Base-by-base conservation (phyloP, 2,888 invertebrate genomes). In the Eubasilissa splendida region DNA sequence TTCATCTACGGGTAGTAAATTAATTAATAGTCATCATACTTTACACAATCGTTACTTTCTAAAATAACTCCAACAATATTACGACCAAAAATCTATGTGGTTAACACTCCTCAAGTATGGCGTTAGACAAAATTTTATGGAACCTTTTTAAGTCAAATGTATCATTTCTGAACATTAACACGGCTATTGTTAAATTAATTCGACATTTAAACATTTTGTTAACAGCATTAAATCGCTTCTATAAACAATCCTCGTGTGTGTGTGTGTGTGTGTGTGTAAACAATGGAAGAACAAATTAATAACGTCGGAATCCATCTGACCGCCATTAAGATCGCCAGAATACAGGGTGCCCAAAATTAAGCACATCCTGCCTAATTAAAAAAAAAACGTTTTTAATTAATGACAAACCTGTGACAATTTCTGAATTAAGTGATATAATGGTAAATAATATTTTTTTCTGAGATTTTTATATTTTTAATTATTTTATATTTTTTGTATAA, bases 131-230 rank as follows among this genome's bases (percentile, higher is more conserved):
- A 58, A 5, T 8, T 8, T 58, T n/a, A 11, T 4, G 58, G 58
- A 42, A 42, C 58, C 58, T 11, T 11, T 11, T n/a, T 58, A 58
- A 58, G n/a, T n/a, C 9, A 31, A 56, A 14, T 58, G 56, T 33
- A 54, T 42, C n/a, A 33, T 73, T 73, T 58, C n/a, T 11, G 56
- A 12, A n/a, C 56, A 56, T 73, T 73, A 58, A 73, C 22, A 53
- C 33, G 12, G 58, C 58, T 33, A 31, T 56, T 58, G n/a, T 73
- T 73, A 22, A 70, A 73, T 73, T 73, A 73, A 56, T 73, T 73
- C 42, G 33, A 56, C 56, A 73, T 73, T 56, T 31, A 70, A 56
- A 12, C 71, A 56, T 56, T 73, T 33, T 58, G 71, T 73, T 73
- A 70, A 33, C 33, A 73, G 56, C 58, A 73, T 73, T 73, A 73